Evolutionary conservation across 2,797 vertebrate species (phyloP).

Genomic region (Trichosurus vulpecula): DNA sequence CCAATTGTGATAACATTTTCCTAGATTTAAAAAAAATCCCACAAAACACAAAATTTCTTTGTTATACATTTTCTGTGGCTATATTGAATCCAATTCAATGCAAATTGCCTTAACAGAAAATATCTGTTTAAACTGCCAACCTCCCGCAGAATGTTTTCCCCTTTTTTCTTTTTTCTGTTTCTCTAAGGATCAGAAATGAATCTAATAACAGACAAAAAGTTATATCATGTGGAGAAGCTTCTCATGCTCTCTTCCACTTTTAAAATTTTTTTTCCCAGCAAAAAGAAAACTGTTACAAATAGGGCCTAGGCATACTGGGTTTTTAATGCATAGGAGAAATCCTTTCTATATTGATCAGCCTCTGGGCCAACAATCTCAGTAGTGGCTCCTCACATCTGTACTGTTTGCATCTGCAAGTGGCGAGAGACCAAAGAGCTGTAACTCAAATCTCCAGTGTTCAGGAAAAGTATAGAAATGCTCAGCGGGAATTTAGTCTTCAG

Average conservation of each 20-base stretch:
- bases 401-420: background rate
- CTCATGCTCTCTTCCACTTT: constrained; percentile 24
- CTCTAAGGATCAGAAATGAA: constrained; percentile 55
- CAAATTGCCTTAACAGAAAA: background rate
- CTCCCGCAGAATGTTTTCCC: background rate
- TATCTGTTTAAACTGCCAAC: constrained; percentile 29
- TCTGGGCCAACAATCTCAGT: background rate
- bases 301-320: background rate
- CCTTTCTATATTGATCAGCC: constrained; percentile 10
- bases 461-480: constrained; percentile 13
- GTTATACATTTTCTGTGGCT: constrained; percentile 9
- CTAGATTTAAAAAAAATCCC: background rate
- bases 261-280: constrained; percentile 9
- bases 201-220: constrained; percentile 70
- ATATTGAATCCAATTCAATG: constrained; percentile 47
- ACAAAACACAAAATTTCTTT: constrained; percentile 21
- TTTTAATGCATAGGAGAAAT: background rate
- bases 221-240: constrained; percentile 51
- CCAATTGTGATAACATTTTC: background rate
- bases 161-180: constrained; percentile 66
- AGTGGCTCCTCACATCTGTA: background rate
- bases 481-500: constrained; percentile 46
- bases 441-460: background rate
- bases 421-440: background rate
- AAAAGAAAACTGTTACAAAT: background rate